A percentile compares a stretch with the other conserved stretches of the same genome.
Evolutionary conservation across 2,113 vertebrate genomes (phyloP).

Genomic region (Sphyrna mokarran): DNA sequence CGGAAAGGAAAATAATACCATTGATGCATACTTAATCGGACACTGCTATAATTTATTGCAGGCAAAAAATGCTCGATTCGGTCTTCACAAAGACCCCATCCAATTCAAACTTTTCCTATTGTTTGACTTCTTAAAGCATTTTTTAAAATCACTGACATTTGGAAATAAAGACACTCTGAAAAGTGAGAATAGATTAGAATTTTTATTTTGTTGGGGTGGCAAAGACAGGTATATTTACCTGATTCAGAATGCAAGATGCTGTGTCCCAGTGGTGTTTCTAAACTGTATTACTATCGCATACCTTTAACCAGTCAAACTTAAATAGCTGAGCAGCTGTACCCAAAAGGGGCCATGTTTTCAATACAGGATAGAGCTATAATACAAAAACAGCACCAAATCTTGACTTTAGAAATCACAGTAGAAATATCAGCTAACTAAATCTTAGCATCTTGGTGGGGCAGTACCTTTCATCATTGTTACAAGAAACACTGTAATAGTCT

Average conservation of each 20-base stretch:
- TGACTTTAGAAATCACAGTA: neutral
- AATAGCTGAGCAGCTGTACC: neutral
- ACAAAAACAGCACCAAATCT: neutral
- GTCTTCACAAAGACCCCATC: neutral
- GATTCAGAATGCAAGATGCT: neutral
- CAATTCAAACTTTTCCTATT: neutral
- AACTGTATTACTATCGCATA: neutral
- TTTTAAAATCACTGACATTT: neutral
- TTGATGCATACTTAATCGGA: neutral
- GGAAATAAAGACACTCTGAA: neutral
- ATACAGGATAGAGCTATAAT: neutral
- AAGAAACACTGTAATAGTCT: neutral
- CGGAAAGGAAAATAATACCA: neutral
- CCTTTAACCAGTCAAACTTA: neutral
- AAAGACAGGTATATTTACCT: neutral
- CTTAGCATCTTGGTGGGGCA: neutral
- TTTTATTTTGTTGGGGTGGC: neutral
- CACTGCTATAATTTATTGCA: neutral
- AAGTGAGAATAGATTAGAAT: neutral
- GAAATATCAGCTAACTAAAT: neutral
- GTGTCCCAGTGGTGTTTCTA: neutral
- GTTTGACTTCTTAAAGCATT: neutral
- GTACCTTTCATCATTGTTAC: neutral
- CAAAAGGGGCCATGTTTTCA: neutral
- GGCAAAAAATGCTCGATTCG: neutral